Conservation (phyloP, 1,140 invertebrate species). For the Zaprionus lachaisei region DNA sequence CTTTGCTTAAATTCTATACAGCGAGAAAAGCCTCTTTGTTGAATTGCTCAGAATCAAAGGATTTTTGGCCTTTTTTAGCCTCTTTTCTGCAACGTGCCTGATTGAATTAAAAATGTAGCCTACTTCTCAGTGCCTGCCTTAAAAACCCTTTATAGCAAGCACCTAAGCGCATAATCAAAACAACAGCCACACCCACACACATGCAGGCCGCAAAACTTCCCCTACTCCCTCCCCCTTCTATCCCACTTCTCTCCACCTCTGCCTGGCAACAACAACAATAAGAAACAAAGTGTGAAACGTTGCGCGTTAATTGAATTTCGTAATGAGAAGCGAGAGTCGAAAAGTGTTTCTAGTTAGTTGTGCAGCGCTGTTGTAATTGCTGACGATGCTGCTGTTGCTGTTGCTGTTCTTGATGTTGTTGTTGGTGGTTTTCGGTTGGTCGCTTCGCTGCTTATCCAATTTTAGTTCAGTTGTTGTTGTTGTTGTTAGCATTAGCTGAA, state of each 20-base stretch:
- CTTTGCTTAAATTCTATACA: background rate
- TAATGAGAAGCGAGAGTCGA: constrained; percentile 8
- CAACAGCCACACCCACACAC: constrained; percentile 19
- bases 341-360: constrained; percentile 32
- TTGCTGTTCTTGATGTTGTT: constrained; percentile 13
- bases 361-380: constrained; percentile 7
- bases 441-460: constrained; percentile 56
- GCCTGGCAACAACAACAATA: background rate
- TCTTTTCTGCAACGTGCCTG: background rate
- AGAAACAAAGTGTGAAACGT: constrained; percentile 45
- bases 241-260: background rate
- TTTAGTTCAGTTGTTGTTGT: constrained; percentile 24
- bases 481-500: constrained; percentile 57
- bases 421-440: constrained; percentile 2
- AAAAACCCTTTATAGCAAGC: background rate
- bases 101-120: constrained; percentile 25
- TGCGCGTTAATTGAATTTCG: constrained; percentile 69
- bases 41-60: too few species aligned
- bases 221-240: background rate
- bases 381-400: constrained; percentile 15
- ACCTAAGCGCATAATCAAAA: constrained; percentile 41
- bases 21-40: too few species aligned
- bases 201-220: background rate
- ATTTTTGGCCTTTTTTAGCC: too few species aligned
- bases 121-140: constrained; percentile 18